Percentiles rank a stretch among this genome's conserved stretches.
Conservation (phyloP, 2,797 vertebrate genomes). For the Hemitrygon akajei region DNA sequence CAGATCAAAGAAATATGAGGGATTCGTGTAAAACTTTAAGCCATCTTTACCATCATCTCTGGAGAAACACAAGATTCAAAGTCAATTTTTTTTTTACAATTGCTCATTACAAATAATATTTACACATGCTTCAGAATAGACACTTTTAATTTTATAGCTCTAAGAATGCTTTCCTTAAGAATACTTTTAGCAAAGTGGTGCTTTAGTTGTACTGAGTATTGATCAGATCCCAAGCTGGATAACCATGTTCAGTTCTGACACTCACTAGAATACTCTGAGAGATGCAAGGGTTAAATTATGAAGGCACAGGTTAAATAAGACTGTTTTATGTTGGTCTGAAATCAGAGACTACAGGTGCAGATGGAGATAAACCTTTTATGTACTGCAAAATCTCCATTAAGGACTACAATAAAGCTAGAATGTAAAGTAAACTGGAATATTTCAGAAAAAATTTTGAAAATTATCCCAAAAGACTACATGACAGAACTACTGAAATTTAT, state of each 20-base stretch:
- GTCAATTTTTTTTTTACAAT: not conserved
- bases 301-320: not conserved
- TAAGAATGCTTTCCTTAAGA: not conserved
- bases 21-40: slow-evolving; percentile 95
- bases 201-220: not conserved
- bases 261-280: not conserved
- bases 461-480: not conserved
- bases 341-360: no score
- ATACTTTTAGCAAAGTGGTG: not conserved
- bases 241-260: not conserved
- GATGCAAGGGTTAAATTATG: not conserved
- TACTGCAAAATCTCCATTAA: not conserved
- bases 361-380: not conserved
- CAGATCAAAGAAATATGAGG: slow-evolving; percentile 94
- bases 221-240: not conserved
- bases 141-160: not conserved
- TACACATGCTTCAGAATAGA: not conserved
- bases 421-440: not conserved
- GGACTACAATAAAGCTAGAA: not conserved
- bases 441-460: not conserved
- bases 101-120: not conserved
- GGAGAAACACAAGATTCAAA: slow-evolving; percentile 42
- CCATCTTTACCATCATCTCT: slow-evolving; percentile 96
- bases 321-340: not conserved
- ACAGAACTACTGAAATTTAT: not conserved